These are phyloP conservation scores for Melinaea menophilus DNA, from an alignment of 2,888 invertebrate species.

Conservation along the genomic window DNA sequence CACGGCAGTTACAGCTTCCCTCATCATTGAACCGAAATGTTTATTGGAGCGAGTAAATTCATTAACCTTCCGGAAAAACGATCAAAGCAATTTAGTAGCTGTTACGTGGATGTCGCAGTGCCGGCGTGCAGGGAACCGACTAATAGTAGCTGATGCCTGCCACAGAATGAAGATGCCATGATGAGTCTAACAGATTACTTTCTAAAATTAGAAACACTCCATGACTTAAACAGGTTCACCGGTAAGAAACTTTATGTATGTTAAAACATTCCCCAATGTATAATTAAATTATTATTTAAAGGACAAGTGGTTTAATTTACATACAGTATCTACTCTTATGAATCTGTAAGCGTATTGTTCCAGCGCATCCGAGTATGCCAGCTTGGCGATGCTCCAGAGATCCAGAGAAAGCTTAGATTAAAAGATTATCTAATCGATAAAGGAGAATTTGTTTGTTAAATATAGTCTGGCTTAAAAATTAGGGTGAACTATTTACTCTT, in stretches of 20 bases:
- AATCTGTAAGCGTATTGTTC: slow-evolving; percentile 2
- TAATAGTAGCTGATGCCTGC: slow-evolving; percentile 23
- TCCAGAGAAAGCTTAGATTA: slow-evolving; percentile 10
- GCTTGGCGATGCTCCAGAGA: slow-evolving; percentile 20
- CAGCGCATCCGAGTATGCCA: slow-evolving; percentile 13
- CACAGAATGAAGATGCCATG: slow-evolving; percentile 18
- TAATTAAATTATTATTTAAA: too few relatives aligned
- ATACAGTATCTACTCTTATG: neutral
- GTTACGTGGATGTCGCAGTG: slow-evolving; percentile 51
- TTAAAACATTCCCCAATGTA: too few relatives aligned
- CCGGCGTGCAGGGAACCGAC: slow-evolving; percentile 17
- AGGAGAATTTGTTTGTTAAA: slow-evolving; percentile 1
- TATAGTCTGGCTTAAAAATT: too few relatives aligned
- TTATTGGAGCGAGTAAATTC: slow-evolving; percentile 69
- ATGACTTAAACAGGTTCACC: neutral
- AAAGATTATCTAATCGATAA: slow-evolving; percentile 20
- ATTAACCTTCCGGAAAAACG: slow-evolving; percentile 73
- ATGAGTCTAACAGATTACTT: neutral
- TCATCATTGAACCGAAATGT: slow-evolving; percentile 47
- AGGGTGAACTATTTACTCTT: too few relatives aligned
- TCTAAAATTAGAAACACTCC: neutral
- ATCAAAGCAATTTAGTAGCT: slow-evolving; percentile 72
- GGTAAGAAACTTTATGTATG: too few relatives aligned
- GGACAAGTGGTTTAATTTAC: neutral
- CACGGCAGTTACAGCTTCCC: slow-evolving; percentile 26